Percentiles rank a stretch among this genome's conserved stretches.
Evolutionary conservation across 2,797 vertebrate genomes (phyloP).

Genomic region (Melanotaenia trifasciata): DNA sequence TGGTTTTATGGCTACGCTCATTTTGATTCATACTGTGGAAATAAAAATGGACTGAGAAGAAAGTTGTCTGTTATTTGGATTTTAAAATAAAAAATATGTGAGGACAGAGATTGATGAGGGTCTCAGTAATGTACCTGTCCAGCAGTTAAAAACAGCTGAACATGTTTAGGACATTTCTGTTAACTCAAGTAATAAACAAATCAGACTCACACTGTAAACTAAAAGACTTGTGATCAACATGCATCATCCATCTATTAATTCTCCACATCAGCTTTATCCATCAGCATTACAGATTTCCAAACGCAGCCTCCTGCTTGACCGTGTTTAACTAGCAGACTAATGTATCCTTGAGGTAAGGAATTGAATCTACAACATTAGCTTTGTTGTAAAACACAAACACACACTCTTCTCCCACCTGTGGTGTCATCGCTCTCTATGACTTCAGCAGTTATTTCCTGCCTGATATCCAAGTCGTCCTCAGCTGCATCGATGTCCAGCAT

Average conservation of each 20-base stretch:
- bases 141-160: background rate
- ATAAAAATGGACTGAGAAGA: background rate
- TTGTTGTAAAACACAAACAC: background rate
- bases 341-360: no score
- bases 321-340: background rate
- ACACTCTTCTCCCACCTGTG: constrained; percentile 38
- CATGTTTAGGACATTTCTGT: background rate
- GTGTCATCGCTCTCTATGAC: background rate
- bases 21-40: background rate
- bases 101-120: background rate
- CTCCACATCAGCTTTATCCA: no score
- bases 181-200: background rate
- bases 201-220: background rate
- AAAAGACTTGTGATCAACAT: background rate
- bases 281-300: no score
- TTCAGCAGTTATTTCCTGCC: constrained; percentile 79
- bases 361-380: background rate
- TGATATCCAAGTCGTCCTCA: constrained; percentile 83
- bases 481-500: constrained; percentile 87
- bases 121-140: background rate
- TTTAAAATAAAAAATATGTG: no score
- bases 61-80: background rate
- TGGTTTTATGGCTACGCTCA: background rate
- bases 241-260: no score
- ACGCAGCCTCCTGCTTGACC: background rate